Evolutionary conservation across 2,797 vertebrate genomes (phyloP).

Genomic region (Platalea minor): DNA sequence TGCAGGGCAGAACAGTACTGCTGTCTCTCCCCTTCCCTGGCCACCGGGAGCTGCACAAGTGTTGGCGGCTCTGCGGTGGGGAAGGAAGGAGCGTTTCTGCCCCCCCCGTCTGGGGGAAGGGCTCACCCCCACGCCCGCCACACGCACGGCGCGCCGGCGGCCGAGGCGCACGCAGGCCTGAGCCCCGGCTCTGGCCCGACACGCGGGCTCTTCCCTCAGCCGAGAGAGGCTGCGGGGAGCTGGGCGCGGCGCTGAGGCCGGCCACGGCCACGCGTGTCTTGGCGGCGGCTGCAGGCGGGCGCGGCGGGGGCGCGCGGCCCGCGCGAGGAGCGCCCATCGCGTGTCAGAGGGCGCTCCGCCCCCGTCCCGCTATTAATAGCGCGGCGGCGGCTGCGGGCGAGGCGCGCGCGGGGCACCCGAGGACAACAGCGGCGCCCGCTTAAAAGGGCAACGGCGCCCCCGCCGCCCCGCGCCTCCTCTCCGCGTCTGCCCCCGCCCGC

Average conservation of each 20-base stretch:
- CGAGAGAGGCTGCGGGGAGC: neutral
- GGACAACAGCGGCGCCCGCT: neutral
- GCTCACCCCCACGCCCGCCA: neutral
- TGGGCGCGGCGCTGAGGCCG: neutral
- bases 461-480: too few species aligned
- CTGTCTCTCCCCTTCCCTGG: fast-evolving
- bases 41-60: neutral
- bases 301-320: too few species aligned
- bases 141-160: neutral
- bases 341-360: neutral
- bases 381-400: neutral
- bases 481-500: neutral
- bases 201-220: neutral
- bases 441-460: neutral
- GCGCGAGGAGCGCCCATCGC: neutral
- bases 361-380: neutral
- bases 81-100: too few species aligned
- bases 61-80: fast-evolving
- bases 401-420: neutral
- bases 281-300: too few species aligned
- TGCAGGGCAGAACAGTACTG: neutral
- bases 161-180: neutral
- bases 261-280: neutral
- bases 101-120: neutral
- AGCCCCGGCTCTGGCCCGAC: neutral